phyloP scores from a whole-genome alignment of 2,888 invertebrate species.

The Rhingia rostrata region DNA sequence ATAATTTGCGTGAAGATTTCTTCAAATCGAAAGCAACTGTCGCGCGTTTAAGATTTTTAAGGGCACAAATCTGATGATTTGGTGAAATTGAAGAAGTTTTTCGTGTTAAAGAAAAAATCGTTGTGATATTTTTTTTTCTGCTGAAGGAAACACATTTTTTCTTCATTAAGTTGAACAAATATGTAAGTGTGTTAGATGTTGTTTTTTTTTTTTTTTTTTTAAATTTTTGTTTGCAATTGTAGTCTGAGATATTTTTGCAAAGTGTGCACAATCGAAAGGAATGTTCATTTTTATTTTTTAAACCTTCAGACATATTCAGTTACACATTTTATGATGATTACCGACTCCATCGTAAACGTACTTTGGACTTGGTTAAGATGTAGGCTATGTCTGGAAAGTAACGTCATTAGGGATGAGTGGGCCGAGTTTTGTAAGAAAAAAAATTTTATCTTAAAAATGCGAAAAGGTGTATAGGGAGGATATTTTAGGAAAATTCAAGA shows the following conservation, averaged over 20 bases:
- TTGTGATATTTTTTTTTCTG: constrained; percentile 52
- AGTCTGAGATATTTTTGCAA: constrained; percentile 1
- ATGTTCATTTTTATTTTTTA: not conserved
- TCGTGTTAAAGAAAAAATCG: constrained; percentile 28
- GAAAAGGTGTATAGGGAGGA: too few species aligned
- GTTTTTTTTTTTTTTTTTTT: not conserved
- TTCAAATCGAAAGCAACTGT: constrained; percentile 22
- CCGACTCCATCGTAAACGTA: too few species aligned
- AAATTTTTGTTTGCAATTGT: not conserved
- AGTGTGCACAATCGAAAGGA: not conserved
- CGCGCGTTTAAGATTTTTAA: constrained; percentile 17
- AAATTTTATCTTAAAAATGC: too few species aligned
- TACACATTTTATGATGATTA: too few species aligned
- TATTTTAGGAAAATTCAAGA: too few species aligned
- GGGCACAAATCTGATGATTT: constrained; percentile 48
- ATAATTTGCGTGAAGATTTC: constrained; percentile 9
- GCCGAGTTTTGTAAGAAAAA: too few species aligned
- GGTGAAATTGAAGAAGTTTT: constrained; percentile 54
- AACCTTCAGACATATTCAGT: not conserved
- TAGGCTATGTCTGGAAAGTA: too few species aligned
- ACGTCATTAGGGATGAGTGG: too few species aligned
- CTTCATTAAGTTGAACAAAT: constrained; percentile 22
- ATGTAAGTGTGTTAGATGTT: constrained; percentile 52
- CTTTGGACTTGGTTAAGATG: too few species aligned
- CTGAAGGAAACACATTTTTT: constrained; percentile 49